Evolutionary conservation across 2,797 vertebrate species (phyloP).

Genomic region (Neosilurus mollespiculum): DNA sequence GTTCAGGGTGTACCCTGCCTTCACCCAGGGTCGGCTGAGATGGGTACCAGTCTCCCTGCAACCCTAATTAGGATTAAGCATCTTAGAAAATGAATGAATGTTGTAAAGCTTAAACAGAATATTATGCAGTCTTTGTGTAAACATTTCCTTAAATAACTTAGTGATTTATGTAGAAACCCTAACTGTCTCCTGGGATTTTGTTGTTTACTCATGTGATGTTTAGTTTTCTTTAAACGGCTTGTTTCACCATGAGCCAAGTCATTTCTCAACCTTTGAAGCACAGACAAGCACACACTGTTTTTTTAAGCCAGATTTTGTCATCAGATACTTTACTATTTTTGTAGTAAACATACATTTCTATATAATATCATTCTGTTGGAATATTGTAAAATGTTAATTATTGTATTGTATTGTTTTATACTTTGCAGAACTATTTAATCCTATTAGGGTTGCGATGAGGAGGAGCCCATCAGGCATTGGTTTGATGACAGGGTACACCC

Average conservation of each 20-base stretch:
- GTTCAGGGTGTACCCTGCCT: too few relatives aligned
- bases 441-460: too few relatives aligned
- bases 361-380: too few relatives aligned
- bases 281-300: not conserved
- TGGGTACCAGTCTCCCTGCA: too few relatives aligned
- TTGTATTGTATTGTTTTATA: not conserved
- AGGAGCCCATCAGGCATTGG: too few relatives aligned
- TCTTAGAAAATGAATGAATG: not conserved
- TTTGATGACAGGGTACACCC: too few relatives aligned
- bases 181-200: constrained; percentile 9
- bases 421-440: too few relatives aligned
- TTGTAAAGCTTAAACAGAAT: not conserved
- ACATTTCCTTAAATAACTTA: not conserved
- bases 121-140: not conserved
- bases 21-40: too few relatives aligned
- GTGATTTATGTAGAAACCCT: constrained; percentile 3
- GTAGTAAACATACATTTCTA: not conserved
- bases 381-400: too few relatives aligned
- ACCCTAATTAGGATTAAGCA: too few relatives aligned
- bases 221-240: constrained; percentile 9
- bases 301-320: not conserved
- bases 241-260: constrained; percentile 15
- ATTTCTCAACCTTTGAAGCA: constrained; percentile 4
- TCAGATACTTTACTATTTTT: not conserved
- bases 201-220: constrained; percentile 17